Percentiles rank a stretch among this genome's conserved stretches.
Conservation (phyloP, 2,797 vertebrate species). For the Bovichtus variegatus region DNA sequence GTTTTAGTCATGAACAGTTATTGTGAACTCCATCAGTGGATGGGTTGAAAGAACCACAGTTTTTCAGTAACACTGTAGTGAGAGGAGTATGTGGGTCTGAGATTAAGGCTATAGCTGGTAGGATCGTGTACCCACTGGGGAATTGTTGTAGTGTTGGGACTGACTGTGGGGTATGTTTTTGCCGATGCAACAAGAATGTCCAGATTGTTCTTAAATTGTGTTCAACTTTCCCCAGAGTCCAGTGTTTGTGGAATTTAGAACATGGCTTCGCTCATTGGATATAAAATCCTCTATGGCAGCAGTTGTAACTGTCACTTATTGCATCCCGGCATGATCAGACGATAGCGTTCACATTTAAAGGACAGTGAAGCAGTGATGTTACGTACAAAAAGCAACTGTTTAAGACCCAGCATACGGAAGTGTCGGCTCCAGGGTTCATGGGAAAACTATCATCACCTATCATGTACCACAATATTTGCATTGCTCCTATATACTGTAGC, state of each 20-base stretch:
- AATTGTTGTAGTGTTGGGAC: slow-evolving; percentile 37
- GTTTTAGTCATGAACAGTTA: slow-evolving; percentile 5
- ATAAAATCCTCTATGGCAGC: slow-evolving; percentile 13
- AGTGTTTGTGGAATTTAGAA: slow-evolving; percentile 17
- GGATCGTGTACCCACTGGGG: slow-evolving; percentile 21
- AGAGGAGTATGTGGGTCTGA: slow-evolving; percentile 11
- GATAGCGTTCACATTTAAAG: slow-evolving; percentile 14
- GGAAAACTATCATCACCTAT: slow-evolving; percentile 32
- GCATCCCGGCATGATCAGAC: slow-evolving; percentile 35
- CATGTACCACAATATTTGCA: slow-evolving; percentile 13
- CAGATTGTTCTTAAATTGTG: slow-evolving; percentile 40
- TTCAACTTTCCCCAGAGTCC: slow-evolving; percentile 41
- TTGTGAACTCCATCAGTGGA: neutral
- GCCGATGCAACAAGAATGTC: slow-evolving; percentile 43
- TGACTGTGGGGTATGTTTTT: slow-evolving; percentile 27
- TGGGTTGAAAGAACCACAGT: neutral
- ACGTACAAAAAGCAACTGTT: slow-evolving; percentile 24
- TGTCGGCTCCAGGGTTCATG: slow-evolving; percentile 2
- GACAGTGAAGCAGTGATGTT: slow-evolving; percentile 34
- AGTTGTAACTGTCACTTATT: slow-evolving; percentile 24
- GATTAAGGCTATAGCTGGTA: slow-evolving; percentile 36
- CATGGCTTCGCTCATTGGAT: slow-evolving; percentile 3
- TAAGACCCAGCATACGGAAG: neutral
- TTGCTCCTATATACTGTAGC: neutral
- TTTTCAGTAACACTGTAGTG: neutral